Base-by-base conservation (phyloP, 2,888 invertebrate genomes). In the Mesorhabditis sp. region DNA sequence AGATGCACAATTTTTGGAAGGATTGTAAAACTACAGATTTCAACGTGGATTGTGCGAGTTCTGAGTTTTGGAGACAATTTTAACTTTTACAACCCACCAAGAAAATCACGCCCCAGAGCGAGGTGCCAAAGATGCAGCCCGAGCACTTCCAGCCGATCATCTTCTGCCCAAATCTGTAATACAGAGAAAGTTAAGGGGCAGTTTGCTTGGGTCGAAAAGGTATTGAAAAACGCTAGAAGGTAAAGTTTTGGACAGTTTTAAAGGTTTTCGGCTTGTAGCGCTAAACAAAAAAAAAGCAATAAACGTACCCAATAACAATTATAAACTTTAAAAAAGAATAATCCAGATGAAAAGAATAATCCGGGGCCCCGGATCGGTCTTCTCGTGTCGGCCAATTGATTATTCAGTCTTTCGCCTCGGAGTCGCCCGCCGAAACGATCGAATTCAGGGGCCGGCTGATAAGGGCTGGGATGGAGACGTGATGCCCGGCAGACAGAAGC, bases 401-500 rank as follows among this genome's bases (percentile, higher is more conserved):
- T 50, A 50, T 50, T 50, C 58, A 50, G n/a, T 50, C 58, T 50
- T 50, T 50, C 58, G n/a, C n/a, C 58, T 50, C n/a, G 58, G 58
- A 28, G 28, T 28, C 58, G 10, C n/a, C 58, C n/a, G 58, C n/a
- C 10, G 58, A 50, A 50, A 50, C 7, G 58, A 50, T 13, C n/a
- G 58, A 50, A 50, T 50, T 50, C 58, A 50, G 7, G 58, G 58
- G n/a, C 58, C n/a, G 58, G 58, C 58, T 13, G 58, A 50, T 10
- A 50, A 50, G 10, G 7, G n/a, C 58, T 50, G 58, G n/a, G n/a
- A 50, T 2, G 58, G 58, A 50, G 58, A 50, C 7, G 28, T 28
- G 28, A 28, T 28, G 28, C 28, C 28, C 28, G 28, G 28, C 28
- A 28, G 28, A 28, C 28, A 2, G 28, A 28, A 28, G 28, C 28